Conservation (phyloP, 2,113 vertebrate genomes). For the Galeopterus variegatus region DNA sequence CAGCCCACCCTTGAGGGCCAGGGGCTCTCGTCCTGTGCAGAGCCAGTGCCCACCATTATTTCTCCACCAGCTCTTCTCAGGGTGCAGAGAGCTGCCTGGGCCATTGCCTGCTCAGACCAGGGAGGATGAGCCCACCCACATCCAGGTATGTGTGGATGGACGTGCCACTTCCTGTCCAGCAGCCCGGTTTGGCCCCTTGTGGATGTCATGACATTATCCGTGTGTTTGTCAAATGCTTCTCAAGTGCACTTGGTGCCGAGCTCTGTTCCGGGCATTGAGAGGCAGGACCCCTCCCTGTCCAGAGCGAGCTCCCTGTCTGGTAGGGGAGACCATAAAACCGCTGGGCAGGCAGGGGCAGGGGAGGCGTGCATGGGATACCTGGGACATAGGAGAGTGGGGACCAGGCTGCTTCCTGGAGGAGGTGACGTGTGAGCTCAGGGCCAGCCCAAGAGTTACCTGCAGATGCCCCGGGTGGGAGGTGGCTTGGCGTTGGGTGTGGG, state of each 20-base stretch:
- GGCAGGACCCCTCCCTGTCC: fast-evolving
- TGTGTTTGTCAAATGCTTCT: fast-evolving
- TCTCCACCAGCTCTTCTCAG: not conserved
- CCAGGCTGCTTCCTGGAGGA: not conserved
- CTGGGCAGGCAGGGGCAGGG: fast-evolving
- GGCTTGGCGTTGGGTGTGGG: not conserved
- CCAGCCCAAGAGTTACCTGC: fast-evolving
- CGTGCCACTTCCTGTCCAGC: not conserved
- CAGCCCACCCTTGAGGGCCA: fast-evolving
- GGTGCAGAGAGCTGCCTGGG: not conserved
- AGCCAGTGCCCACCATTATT: fast-evolving
- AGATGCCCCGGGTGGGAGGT: not conserved
- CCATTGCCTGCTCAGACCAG: fast-evolving
- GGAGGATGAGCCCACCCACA: not conserved
- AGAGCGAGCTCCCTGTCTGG: fast-evolving
- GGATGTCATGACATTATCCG: fast-evolving
- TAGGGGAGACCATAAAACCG: not conserved
- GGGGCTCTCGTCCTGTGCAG: fast-evolving
- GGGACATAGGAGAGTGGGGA: fast-evolving
- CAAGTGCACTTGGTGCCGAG: fast-evolving
- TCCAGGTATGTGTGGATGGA: no score
- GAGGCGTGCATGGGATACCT: fast-evolving
- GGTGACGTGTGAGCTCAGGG: fast-evolving
- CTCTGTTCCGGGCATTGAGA: fast-evolving
- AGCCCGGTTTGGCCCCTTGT: not conserved